phyloP scores from a whole-genome alignment of 1,140 invertebrate genomes.

The Cyrtorhinus lividipennis region DNA sequence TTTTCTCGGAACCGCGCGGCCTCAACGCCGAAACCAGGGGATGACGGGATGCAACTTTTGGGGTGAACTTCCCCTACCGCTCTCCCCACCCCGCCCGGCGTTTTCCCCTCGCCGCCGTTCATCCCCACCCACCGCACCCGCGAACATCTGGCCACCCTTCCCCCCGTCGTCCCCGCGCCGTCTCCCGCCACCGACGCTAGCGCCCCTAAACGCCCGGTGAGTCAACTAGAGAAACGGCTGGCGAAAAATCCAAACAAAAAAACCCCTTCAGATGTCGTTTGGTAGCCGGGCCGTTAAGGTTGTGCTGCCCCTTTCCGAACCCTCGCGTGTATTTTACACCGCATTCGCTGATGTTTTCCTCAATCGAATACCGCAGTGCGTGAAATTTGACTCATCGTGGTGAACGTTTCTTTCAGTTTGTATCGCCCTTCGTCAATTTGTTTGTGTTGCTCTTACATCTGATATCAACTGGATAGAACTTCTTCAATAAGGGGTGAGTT shows the following conservation, averaged over 20 bases:
- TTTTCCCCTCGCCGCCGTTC: background rate
- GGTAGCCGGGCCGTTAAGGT: slow-evolving; percentile 7
- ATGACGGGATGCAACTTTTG: background rate
- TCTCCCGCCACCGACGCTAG: background rate
- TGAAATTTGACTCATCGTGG: background rate
- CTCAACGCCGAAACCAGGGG: too few species aligned
- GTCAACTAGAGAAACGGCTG: background rate
- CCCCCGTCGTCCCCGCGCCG: background rate
- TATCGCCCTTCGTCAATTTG: background rate
- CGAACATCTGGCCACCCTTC: slow-evolving; percentile 11
- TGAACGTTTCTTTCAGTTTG: background rate
- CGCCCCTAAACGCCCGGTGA: background rate
- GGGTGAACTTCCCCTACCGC: background rate
- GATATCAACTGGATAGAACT: background rate
- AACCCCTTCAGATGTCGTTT: slow-evolving; percentile 20
- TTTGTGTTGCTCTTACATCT: background rate
- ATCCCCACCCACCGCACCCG: background rate
- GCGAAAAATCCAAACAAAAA: slow-evolving; percentile 22
- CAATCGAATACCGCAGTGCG: background rate
- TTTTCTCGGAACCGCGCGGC: too few species aligned
- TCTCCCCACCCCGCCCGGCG: background rate
- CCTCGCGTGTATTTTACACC: background rate
- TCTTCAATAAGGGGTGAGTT: background rate
- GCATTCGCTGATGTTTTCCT: background rate
- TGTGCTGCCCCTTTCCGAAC: background rate